Conservation (phyloP, 2,888 invertebrate species). For the Drosophila neotestacea region DNA sequence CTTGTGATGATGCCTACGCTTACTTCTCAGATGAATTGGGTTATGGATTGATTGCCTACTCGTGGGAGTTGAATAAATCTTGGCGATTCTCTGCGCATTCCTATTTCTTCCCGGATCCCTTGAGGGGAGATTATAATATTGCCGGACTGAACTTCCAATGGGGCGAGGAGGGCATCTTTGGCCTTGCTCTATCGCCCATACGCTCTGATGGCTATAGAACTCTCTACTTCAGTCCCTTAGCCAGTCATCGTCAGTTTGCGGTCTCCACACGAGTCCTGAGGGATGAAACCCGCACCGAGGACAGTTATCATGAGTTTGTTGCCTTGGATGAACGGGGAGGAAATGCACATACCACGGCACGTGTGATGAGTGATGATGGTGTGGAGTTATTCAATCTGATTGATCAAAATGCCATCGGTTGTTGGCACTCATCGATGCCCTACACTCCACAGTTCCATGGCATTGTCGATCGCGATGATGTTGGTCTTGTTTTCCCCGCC, state of each 20-base stretch:
- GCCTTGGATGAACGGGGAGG: slow-evolving; percentile 88
- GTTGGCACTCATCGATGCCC: slow-evolving; percentile 91
- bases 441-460: slow-evolving; percentile 89
- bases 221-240: slow-evolving; percentile 92
- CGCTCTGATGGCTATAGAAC: slow-evolving; percentile 89
- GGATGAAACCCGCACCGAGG: slow-evolving; percentile 88
- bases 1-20: slow-evolving; percentile 91
- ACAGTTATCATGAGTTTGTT: slow-evolving; percentile 90
- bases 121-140: slow-evolving; percentile 91
- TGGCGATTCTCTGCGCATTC: slow-evolving; percentile 92
- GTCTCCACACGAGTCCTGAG: slow-evolving; percentile 91
- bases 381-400: slow-evolving; percentile 91
- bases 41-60: slow-evolving; percentile 92
- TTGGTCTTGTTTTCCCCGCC: slow-evolving; percentile 91
- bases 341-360: slow-evolving; percentile 90
- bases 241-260: slow-evolving; percentile 91
- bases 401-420: slow-evolving; percentile 93
- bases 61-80: slow-evolving; percentile 90
- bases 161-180: slow-evolving; percentile 93
- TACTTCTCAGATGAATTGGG: slow-evolving; percentile 94
- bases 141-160: slow-evolving; percentile 94
- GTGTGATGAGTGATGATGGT: slow-evolving; percentile 91
- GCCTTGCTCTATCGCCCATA: slow-evolving; percentile 90
- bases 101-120: slow-evolving; percentile 93
- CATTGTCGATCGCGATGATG: slow-evolving; percentile 91